A percentile compares a stretch with the other conserved stretches of the same genome.
Conservation (phyloP, 2,888 invertebrate genomes). For the Dasypogon diadema region DNA sequence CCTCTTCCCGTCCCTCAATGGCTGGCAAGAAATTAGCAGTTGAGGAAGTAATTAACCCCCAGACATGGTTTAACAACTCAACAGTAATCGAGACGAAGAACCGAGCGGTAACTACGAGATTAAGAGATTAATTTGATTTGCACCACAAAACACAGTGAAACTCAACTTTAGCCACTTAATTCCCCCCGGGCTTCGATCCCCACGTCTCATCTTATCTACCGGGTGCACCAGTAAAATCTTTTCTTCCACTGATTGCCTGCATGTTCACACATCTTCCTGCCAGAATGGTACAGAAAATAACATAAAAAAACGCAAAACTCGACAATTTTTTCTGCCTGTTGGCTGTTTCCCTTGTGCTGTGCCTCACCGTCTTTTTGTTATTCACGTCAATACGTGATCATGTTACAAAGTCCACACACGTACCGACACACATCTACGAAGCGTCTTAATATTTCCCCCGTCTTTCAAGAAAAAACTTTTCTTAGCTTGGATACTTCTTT, state of each 20-base stretch:
- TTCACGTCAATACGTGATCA: constrained; percentile 42
- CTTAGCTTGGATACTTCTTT: constrained; percentile 12
- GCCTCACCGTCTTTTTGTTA: constrained; percentile 19
- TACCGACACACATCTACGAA: constrained; percentile 1
- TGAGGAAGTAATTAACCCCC: constrained; percentile 32
- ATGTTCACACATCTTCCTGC: constrained; percentile 10
- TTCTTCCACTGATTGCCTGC: constrained; percentile 4
- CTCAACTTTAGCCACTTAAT: neutral
- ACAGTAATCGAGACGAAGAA: neutral
- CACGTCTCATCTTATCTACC: neutral
- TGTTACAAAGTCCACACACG: constrained; percentile 41
- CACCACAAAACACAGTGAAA: constrained; percentile 31
- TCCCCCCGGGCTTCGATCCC: neutral
- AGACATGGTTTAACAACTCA: neutral
- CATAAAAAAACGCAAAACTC: constrained; percentile 16
- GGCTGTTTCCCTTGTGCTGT: neutral
- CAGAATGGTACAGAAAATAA: constrained; percentile 3
- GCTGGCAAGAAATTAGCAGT: constrained; percentile 25
- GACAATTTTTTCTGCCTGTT: constrained; percentile 25
- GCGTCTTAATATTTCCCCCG: constrained; percentile 30
- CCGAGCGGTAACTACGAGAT: constrained; percentile 25
- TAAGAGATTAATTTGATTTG: constrained; percentile 40
- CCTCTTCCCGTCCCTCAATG: neutral
- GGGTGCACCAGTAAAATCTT: neutral
- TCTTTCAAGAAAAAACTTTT: constrained; percentile 19